Evolutionary conservation across 2,888 invertebrate species (phyloP), one percentile per base, ranked within the genome.

Genomic region (Allacma fusca): DNA sequence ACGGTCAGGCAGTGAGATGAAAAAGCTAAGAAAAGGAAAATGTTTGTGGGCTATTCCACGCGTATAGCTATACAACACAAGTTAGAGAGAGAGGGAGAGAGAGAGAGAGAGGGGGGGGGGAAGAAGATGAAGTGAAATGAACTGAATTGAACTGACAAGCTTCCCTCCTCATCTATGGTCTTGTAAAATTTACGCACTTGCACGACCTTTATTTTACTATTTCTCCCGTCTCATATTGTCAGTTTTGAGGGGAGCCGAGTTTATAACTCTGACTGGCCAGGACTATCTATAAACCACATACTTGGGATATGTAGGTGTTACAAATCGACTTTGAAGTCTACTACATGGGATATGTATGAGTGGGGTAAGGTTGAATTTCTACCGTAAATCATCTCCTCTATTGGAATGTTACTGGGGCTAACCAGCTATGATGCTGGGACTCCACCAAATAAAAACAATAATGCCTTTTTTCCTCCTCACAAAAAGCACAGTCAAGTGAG

Each of bases 121-220:
- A 57, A 72, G 2, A 34, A 72, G 72, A 59, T 57, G 59, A 59
- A 57, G 34, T 72, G 59, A 72, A 59, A 59, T 72, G 71, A 71
- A 71, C 71, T 71, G 70, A 68, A 43, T 68, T 68, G 72, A 57
- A 72, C 72, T 72, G 72, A 72, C 72, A 72, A 29, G 59, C 28
- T 71, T 71, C 57, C 57, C 71, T 71, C 71, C 72, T 72, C 71
- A 19, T 43, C 40, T 44, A 4, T 40, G 24, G n/a, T 43, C 70
- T 50, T 70, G 44, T 44, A 50, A 50, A 70, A 70, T 70, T 69
- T 69, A 69, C 43, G 24, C 43, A 43, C 70, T 50, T 21, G 7
- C 65, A 65, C 29, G 16, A 50, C 50, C 19, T 50, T 50, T 16
- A 65, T 28, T 34, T 1, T 68, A 40, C 68, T 1, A 7, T 67